phyloP scores from a whole-genome alignment of 2,888 invertebrate species.

The Protodeltote pygarga region DNA sequence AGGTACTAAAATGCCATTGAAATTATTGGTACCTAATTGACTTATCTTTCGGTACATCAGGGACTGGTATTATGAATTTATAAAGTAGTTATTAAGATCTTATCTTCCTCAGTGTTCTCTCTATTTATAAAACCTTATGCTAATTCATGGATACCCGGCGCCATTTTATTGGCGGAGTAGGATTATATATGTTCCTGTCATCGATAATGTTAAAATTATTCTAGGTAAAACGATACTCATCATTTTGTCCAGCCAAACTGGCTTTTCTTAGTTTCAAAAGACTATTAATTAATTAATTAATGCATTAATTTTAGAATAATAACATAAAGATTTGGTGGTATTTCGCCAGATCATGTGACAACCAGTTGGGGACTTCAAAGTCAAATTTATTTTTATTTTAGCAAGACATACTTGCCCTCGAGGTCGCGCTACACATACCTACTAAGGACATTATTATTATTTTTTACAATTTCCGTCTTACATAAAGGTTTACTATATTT shows the following conservation, averaged over 20 bases:
- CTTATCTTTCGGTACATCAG: no score
- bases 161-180: neutral
- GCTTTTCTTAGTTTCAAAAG: slow-evolving; percentile 14
- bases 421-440: no score
- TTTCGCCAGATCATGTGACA: slow-evolving; percentile 14
- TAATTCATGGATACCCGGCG: neutral
- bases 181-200: slow-evolving; percentile 21
- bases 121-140: no score
- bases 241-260: slow-evolving; percentile 13
- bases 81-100: no score
- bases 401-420: no score
- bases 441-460: no score
- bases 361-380: slow-evolving; percentile 15
- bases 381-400: neutral
- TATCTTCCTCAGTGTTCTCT: no score
- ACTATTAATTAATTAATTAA: slow-evolving; percentile 10
- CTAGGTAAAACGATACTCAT: slow-evolving; percentile 5
- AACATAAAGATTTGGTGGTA: neutral
- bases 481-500: no score
- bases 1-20: no score
- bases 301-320: slow-evolving; percentile 17
- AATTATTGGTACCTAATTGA: no score
- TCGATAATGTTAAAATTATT: slow-evolving; percentile 14
- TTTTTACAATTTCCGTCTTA: no score
- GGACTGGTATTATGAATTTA: no score